A percentile compares a stretch with the other conserved stretches of the same genome.
These are phyloP conservation scores for Danionella cerebrum DNA, from an alignment of 2,113 vertebrate genomes.

Conservation along the genomic window DNA sequence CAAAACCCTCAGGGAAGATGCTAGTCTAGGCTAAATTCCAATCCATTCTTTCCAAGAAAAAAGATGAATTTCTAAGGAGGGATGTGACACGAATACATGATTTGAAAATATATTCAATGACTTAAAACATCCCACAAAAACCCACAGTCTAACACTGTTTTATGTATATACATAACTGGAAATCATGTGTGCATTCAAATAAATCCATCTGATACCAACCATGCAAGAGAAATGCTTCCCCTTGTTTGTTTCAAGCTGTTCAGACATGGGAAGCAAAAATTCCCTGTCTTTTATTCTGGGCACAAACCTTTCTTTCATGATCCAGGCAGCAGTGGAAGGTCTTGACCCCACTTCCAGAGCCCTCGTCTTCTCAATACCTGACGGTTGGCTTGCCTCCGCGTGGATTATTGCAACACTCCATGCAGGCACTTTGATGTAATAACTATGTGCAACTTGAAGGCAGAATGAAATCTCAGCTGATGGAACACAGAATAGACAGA, in stretches of 20 bases:
- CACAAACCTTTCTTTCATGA: constrained; percentile 62
- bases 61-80: neutral
- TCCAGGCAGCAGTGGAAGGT: constrained; percentile 53
- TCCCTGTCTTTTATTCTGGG: constrained; percentile 53
- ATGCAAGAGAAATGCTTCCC: neutral
- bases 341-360: constrained; percentile 58
- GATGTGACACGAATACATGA: neutral
- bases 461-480: constrained; percentile 46
- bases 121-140: neutral
- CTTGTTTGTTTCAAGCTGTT: constrained; percentile 44
- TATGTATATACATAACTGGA: neutral
- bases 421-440: constrained; percentile 60
- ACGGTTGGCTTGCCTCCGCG: constrained; percentile 35
- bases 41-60: constrained; percentile 23
- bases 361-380: constrained; percentile 51
- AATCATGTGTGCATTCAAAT: neutral
- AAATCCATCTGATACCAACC: constrained; percentile 2
- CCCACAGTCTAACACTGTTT: neutral
- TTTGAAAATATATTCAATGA: neutral
- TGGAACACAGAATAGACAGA: constrained; percentile 39
- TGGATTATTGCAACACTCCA: constrained; percentile 58
- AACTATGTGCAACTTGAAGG: constrained; percentile 54
- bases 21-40: constrained; percentile 27
- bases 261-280: constrained; percentile 38
- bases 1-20: constrained; percentile 26